Evolutionary conservation across 2,797 vertebrate genomes (phyloP).

Genomic region (Scomberomorus guttatus): DNA sequence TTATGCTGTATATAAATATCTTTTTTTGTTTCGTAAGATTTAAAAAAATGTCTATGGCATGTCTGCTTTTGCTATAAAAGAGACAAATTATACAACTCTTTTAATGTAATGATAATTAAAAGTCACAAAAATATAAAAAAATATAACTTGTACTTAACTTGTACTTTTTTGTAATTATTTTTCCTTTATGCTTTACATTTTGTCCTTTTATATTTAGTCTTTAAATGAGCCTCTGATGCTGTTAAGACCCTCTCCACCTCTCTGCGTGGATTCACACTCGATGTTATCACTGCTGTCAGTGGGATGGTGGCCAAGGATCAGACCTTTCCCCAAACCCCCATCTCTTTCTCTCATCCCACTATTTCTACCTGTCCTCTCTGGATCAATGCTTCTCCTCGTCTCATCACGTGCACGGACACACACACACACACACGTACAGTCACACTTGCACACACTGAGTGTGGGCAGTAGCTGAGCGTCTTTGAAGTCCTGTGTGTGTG

Average conservation of each 20-base stretch:
- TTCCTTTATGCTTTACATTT: not conserved
- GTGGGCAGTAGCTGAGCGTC: constrained; percentile 42
- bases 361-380: constrained; percentile 55
- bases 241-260: not conserved
- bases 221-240: not conserved
- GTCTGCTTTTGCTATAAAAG: too few relatives aligned
- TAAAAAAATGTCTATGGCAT: too few relatives aligned
- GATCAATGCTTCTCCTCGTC: constrained; percentile 59
- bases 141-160: too few relatives aligned
- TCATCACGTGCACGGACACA: constrained; percentile 24
- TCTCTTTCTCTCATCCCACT: constrained; percentile 28
- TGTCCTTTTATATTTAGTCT: not conserved
- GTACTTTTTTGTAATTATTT: not conserved
- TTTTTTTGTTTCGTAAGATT: too few relatives aligned
- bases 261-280: not conserved
- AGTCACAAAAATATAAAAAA: too few relatives aligned
- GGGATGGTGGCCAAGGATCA: constrained; percentile 20
- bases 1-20: too few relatives aligned
- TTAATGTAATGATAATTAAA: too few relatives aligned
- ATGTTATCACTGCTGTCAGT: constrained; percentile 6
- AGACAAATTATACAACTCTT: too few relatives aligned
- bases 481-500: constrained; percentile 68
- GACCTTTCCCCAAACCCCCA: constrained; percentile 10
- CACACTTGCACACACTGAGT: constrained; percentile 9
- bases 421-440: constrained; percentile 1